Conservation (phyloP, 2,888 invertebrate species). For the Nebria brevicollis region DNA sequence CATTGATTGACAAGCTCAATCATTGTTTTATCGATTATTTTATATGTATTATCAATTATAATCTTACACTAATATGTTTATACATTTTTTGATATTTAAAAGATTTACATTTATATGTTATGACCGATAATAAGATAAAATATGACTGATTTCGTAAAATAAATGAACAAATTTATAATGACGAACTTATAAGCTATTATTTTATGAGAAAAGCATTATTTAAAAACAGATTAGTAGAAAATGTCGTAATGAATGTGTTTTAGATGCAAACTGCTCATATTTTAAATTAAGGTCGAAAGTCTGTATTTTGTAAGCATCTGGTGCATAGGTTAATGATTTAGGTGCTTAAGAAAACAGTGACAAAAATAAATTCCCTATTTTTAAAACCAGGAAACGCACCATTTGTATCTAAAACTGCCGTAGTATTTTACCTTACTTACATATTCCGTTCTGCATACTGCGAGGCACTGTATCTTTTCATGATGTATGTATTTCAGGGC, state of each 20-base stretch:
- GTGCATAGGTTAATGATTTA: not conserved
- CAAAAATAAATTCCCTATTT: not conserved
- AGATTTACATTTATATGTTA: too few species aligned
- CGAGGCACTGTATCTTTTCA: not conserved
- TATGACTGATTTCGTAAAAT: too few species aligned
- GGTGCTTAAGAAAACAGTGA: not conserved
- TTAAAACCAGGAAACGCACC: not conserved
- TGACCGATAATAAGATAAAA: too few species aligned
- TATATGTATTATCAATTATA: too few species aligned
- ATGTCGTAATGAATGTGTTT: not conserved
- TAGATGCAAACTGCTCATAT: not conserved
- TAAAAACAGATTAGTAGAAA: too few species aligned
- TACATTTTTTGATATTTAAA: too few species aligned
- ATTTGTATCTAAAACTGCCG: conserved; percentile 1
- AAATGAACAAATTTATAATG: too few species aligned
- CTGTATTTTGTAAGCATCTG: not conserved
- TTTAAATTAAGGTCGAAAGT: not conserved
- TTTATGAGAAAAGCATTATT: too few species aligned
- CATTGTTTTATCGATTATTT: too few species aligned
- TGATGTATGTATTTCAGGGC: not conserved
- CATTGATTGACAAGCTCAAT: too few species aligned
- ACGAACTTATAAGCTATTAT: too few species aligned
- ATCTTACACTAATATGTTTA: too few species aligned
- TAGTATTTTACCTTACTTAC: not conserved
- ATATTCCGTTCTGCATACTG: not conserved